Conservation (phyloP, 2,888 invertebrate genomes). For the Chloroclysta siterata region DNA sequence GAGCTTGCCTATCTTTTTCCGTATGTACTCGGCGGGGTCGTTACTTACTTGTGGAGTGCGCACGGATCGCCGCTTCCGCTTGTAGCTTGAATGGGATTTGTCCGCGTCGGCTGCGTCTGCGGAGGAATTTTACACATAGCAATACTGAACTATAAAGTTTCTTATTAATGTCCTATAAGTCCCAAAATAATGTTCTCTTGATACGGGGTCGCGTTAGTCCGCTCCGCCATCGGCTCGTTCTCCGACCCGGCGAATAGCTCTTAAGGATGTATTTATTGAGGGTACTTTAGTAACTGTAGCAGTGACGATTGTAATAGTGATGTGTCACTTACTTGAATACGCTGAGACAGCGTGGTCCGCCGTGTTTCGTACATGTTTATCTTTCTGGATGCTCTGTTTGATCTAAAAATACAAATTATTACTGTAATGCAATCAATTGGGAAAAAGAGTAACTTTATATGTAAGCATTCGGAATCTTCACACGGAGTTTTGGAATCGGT, state of each 20-base stretch:
- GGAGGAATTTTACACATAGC: constrained; percentile 15
- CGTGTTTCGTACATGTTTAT: constrained; percentile 65
- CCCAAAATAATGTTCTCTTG: too few relatives aligned
- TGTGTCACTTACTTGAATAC: constrained; percentile 67
- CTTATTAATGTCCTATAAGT: too few relatives aligned
- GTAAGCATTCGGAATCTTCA: constrained; percentile 6
- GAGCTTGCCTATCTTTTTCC: constrained; percentile 72
- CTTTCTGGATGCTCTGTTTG: constrained; percentile 70
- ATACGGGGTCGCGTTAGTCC: too few relatives aligned
- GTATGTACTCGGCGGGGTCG: constrained; percentile 70
- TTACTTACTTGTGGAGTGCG: constrained; percentile 77
- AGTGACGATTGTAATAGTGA: background rate
- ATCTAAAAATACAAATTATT: constrained; percentile 56
- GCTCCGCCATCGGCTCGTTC: too few relatives aligned
- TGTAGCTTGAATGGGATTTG: constrained; percentile 72
- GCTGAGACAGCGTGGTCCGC: constrained; percentile 65
- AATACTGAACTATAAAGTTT: background rate
- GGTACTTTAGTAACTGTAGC: too few relatives aligned
- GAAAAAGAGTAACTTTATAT: background rate
- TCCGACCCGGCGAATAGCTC: too few relatives aligned
- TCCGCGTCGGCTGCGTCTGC: constrained; percentile 71
- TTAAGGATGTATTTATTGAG: too few relatives aligned
- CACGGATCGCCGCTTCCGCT: constrained; percentile 70
- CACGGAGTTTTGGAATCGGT: constrained; percentile 2
- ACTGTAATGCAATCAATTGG: background rate